Conservation (phyloP, 92 coral and sea anemone species). For the Scolanthus callimorphus region DNA sequence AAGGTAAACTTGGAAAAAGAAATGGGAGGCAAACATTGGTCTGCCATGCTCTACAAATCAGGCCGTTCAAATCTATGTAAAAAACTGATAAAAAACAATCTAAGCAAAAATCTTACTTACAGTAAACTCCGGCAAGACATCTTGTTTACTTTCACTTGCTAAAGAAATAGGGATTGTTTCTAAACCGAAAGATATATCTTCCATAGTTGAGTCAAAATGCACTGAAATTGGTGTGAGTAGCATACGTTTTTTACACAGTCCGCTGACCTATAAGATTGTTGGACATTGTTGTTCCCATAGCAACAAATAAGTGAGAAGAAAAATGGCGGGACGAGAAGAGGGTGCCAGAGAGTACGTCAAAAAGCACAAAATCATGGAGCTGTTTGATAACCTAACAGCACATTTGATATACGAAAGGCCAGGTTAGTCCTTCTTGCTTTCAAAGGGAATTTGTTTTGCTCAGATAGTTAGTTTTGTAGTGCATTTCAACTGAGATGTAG, state of each 20-base stretch:
- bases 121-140: conserved; percentile 37
- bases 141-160: conserved; percentile 30
- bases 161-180: conserved; percentile 59
- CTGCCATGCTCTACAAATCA: too few relatives aligned
- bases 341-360: conserved; percentile 69
- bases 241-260: too few relatives aligned
- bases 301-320: conserved; percentile 18
- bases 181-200: conserved; percentile 71
- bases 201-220: too few relatives aligned
- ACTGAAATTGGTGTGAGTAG: too few relatives aligned
- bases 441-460: background rate
- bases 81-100: too few relatives aligned
- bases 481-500: too few relatives aligned
- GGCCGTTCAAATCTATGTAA: too few relatives aligned
- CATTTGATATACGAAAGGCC: conserved; percentile 92
- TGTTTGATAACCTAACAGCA: conserved; percentile 88
- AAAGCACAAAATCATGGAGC: conserved; percentile 85
- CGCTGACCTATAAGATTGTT: too few relatives aligned
- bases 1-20: too few relatives aligned
- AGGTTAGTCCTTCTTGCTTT: conserved; percentile 42
- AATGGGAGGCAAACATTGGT: too few relatives aligned
- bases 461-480: too few relatives aligned
- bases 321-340: conserved; percentile 92
- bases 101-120: too few relatives aligned
- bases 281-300: conserved; percentile 44